Conservation (phyloP, 2,797 vertebrate genomes). For the Fundulus diaphanus region DNA sequence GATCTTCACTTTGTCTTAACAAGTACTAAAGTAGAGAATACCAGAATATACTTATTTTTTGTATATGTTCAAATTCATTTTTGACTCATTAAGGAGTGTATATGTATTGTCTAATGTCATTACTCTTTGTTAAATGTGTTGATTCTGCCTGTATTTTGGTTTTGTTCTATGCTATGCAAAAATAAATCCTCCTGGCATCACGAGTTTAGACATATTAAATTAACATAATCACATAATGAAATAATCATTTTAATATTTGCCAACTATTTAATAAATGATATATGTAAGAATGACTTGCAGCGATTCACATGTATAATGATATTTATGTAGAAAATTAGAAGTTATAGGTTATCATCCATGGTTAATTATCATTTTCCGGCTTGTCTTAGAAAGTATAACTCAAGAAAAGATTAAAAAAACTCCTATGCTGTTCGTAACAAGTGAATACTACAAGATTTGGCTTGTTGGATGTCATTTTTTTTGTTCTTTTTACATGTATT, state of each 20-base stretch:
- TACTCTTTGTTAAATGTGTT: not conserved
- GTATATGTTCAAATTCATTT: not conserved
- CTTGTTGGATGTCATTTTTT: not conserved
- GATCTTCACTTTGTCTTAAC: constrained; percentile 27
- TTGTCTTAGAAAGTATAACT: not conserved
- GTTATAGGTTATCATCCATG: not conserved
- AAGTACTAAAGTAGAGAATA: not conserved
- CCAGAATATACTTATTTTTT: not conserved
- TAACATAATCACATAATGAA: not conserved
- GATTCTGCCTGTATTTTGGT: constrained; percentile 2
- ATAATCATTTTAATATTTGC: not conserved
- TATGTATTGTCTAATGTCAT: constrained; percentile 6
- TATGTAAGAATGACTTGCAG: not conserved
- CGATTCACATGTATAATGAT: not conserved
- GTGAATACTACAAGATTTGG: not conserved
- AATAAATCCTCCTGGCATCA: not conserved
- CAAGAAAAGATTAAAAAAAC: not conserved
- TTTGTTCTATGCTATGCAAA: not conserved
- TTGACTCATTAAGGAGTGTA: constrained; percentile 4
- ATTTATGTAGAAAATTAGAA: not conserved
- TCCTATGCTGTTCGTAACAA: not conserved
- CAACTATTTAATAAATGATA: not conserved
- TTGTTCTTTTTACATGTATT: not conserved
- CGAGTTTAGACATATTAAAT: not conserved
- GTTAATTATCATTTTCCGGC: not conserved